These are phyloP conservation scores for Drosophila anomelani DNA, from an alignment of 2,888 invertebrate genomes.

Conservation along the genomic window DNA sequence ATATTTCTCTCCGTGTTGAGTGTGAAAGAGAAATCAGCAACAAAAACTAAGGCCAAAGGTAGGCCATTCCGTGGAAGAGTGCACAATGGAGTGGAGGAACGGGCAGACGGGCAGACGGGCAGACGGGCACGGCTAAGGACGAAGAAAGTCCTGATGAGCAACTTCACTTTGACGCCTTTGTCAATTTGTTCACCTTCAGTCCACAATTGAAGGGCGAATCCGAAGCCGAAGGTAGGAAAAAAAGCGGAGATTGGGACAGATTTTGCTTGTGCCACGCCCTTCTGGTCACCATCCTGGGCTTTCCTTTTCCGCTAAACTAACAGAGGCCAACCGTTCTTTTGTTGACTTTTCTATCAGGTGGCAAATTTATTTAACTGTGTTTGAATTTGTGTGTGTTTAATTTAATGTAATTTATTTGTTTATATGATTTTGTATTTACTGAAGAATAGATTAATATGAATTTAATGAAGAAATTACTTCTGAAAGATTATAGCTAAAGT, in stretches of 20 bases:
- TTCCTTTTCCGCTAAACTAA: slow-evolving; percentile 9
- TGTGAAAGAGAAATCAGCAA: slow-evolving; percentile 31
- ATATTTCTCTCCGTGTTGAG: background rate
- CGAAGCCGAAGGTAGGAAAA: background rate
- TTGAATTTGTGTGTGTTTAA: slow-evolving; percentile 44
- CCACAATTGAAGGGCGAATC: slow-evolving; percentile 38
- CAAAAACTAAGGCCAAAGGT: slow-evolving; percentile 27
- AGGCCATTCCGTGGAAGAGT: background rate
- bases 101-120: background rate
- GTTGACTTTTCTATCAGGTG: slow-evolving; percentile 68
- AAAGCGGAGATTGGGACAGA: background rate
- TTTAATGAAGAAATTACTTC: background rate
- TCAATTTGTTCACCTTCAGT: slow-evolving; percentile 67
- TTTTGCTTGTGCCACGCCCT: slow-evolving; percentile 20
- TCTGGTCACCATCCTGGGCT: background rate
- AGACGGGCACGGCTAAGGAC: background rate
- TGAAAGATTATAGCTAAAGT: background rate
- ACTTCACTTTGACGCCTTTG: slow-evolving; percentile 65
- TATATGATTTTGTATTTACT: background rate
- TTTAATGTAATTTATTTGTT: background rate
- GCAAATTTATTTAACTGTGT: slow-evolving; percentile 70
- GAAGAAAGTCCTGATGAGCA: slow-evolving; percentile 41
- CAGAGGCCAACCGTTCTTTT: slow-evolving; percentile 22
- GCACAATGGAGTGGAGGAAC: slow-evolving; percentile 8
- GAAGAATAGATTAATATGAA: background rate